A percentile compares a stretch with the other conserved stretches of the same genome.
Conservation (phyloP, 2,113 vertebrate species). For the Tragelaphus imberbis region DNA sequence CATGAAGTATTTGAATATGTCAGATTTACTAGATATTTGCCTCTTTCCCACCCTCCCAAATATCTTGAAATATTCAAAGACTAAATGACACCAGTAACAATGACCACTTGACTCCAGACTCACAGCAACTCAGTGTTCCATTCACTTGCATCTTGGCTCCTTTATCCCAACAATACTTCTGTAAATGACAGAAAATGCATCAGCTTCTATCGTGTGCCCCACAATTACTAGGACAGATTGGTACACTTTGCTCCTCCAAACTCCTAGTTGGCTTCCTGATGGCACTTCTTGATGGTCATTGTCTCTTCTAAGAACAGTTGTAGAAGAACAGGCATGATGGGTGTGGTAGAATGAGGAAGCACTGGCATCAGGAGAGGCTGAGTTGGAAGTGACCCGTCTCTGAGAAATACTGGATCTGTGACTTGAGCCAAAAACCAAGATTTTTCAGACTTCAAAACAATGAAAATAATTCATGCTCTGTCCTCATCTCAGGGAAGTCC, state of each 20-base stretch:
- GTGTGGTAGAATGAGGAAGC: too few relatives aligned
- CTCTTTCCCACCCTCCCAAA: neutral
- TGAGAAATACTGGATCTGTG: neutral
- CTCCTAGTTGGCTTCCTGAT: neutral
- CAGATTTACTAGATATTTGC: neutral
- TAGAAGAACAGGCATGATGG: too few relatives aligned
- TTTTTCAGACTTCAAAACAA: slow-evolving; percentile 12
- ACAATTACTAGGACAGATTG: fast-evolving
- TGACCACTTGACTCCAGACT: neutral
- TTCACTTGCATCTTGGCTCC: neutral
- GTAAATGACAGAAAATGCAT: neutral
- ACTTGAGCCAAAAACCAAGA: neutral
- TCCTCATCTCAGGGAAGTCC: neutral
- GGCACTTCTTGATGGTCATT: neutral
- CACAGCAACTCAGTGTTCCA: neutral
- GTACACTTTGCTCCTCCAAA: neutral
- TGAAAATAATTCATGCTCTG: neutral
- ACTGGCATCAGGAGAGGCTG: fast-evolving
- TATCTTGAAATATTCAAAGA: neutral
- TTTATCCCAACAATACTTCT: neutral
- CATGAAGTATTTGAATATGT: neutral
- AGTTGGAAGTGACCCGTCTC: neutral
- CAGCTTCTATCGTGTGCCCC: fast-evolving
- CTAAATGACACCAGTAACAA: neutral
- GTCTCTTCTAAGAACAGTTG: neutral